A percentile compares a stretch with the other conserved stretches of the same genome.
Conservation (phyloP, 2,113 vertebrate species). For the Protobothrops mucrosquamatus region DNA sequence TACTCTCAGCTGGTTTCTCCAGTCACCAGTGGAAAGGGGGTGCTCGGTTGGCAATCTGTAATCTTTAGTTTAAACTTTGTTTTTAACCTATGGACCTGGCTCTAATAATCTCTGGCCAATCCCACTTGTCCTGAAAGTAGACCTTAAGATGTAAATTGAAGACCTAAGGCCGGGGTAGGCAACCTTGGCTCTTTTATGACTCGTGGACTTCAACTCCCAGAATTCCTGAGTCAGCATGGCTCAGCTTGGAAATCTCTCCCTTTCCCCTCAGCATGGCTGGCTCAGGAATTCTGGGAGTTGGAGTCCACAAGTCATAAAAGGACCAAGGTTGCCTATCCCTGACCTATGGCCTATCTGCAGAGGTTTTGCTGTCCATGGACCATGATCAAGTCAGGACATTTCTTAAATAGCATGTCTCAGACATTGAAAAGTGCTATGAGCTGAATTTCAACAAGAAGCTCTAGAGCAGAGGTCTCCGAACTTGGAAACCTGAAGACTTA, state of each 20-base stretch:
- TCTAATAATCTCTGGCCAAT: background rate
- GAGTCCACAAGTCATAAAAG: no score
- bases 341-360: background rate
- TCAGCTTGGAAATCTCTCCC: no score
- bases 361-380: background rate
- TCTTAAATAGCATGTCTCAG: background rate
- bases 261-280: no score
- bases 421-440: background rate
- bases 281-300: no score
- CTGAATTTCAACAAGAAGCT: background rate
- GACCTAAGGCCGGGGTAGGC: background rate
- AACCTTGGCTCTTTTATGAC: no score
- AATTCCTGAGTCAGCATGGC: no score
- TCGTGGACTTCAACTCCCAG: no score
- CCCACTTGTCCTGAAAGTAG: background rate
- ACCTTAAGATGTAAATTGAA: background rate
- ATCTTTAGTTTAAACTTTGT: background rate
- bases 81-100: background rate
- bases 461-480: background rate
- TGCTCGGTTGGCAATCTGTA: background rate
- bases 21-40: background rate
- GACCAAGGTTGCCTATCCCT: no score
- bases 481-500: background rate
- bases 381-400: background rate
- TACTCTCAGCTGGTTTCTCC: background rate